Conservation (phyloP, 1,140 invertebrate genomes). For the Sinonovacula constricta region DNA sequence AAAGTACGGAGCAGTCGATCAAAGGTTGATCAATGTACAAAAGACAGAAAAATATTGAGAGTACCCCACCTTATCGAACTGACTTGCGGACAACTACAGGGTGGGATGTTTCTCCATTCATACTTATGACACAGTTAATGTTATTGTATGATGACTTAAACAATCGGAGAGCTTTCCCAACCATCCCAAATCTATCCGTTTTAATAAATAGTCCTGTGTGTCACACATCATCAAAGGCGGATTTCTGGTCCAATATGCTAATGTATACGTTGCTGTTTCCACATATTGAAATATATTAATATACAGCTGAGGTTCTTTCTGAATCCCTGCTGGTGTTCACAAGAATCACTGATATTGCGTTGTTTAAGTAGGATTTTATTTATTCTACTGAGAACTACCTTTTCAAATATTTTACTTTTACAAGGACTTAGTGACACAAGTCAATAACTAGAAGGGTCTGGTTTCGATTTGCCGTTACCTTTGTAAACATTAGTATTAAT, state of each 20-base stretch:
- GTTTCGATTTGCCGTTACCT: no score
- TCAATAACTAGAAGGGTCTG: no score
- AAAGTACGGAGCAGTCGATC: neutral
- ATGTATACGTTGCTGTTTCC: neutral
- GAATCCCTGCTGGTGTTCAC: neutral
- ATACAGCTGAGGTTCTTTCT: neutral
- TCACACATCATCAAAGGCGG: constrained; percentile 9
- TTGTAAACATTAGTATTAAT: no score
- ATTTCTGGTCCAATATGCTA: neutral
- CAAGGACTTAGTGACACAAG: no score
- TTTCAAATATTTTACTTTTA: no score
- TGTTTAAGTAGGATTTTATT: no score
- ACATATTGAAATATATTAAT: neutral
- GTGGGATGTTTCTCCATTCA: neutral
- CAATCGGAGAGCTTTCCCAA: neutral
- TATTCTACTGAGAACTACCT: no score
- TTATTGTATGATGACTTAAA: neutral
- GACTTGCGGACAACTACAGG: neutral
- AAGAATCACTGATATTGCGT: neutral
- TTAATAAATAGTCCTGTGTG: constrained; percentile 9
- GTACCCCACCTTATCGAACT: neutral
- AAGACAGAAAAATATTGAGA: constrained; percentile 7
- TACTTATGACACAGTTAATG: neutral
- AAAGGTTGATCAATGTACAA: neutral
- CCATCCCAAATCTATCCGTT: neutral